Conservation (phyloP, 2,797 vertebrate species). For the Chaenodraco wilsoni region DNA sequence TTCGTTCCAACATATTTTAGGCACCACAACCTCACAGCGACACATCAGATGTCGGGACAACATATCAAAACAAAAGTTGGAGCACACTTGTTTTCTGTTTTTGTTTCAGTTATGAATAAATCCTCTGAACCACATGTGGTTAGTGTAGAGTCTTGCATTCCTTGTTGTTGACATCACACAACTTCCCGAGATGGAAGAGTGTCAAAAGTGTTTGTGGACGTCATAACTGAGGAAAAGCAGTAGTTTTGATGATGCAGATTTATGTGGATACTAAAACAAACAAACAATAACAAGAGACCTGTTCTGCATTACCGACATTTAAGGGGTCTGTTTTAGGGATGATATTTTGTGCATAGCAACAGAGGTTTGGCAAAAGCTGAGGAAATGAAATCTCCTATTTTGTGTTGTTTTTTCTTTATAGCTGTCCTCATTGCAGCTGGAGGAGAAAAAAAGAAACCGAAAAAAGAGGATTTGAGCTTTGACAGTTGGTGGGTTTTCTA, state of each 20-base stretch:
- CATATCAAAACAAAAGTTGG: slow-evolving; percentile 21
- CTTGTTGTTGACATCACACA: slow-evolving; percentile 65
- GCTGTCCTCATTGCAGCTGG: slow-evolving; percentile 13
- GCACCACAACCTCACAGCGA: slow-evolving; percentile 6
- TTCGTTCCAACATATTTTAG: slow-evolving; percentile 1
- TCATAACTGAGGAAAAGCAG: slow-evolving; percentile 7
- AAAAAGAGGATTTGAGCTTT: slow-evolving; percentile 12
- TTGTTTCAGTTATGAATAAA: slow-evolving; percentile 33
- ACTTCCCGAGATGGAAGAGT: not conserved
- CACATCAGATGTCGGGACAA: too few relatives aligned
- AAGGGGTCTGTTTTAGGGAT: not conserved
- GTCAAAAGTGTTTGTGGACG: slow-evolving; percentile 48
- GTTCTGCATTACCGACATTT: not conserved
- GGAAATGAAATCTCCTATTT: slow-evolving; percentile 19
- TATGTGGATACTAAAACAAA: not conserved
- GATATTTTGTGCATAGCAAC: not conserved
- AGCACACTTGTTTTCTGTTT: slow-evolving; percentile 11
- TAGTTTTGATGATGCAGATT: slow-evolving; percentile 23
- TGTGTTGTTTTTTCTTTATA: slow-evolving; percentile 13
- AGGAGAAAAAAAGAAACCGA: slow-evolving; percentile 2
- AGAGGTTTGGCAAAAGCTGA: not conserved
- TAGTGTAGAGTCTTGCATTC: slow-evolving; percentile 72
- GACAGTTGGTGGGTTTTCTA: slow-evolving; percentile 68
- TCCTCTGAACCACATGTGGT: slow-evolving; percentile 46
- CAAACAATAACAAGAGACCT: not conserved